Evolutionary conservation across 2,797 vertebrate species (phyloP).

Genomic region (Hoplostethus mediterraneus): DNA sequence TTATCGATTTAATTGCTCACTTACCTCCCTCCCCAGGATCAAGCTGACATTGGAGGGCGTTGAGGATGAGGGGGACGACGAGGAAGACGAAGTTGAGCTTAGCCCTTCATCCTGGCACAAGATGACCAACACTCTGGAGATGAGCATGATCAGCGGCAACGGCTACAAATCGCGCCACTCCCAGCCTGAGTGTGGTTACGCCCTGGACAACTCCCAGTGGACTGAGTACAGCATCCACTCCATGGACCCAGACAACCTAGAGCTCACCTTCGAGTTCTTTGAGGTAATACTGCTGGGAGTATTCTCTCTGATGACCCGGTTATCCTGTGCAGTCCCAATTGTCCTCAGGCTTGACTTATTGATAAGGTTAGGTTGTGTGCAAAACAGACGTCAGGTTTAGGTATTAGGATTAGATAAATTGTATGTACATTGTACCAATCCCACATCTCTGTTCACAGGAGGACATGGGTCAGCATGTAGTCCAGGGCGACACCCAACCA

Average conservation of each 20-base stretch:
- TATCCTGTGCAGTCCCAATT: background rate
- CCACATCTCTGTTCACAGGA: constrained; percentile 81
- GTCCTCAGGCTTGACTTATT: background rate
- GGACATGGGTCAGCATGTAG: constrained; percentile 91
- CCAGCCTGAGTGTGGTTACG: constrained; percentile 96
- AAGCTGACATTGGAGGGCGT: constrained; percentile 93
- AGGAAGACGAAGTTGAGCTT: constrained; percentile 83
- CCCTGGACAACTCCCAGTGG: constrained; percentile 90
- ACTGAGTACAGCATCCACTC: constrained; percentile 96
- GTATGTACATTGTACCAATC: background rate
- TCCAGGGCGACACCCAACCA: constrained; percentile 90
- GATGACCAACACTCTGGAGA: constrained; percentile 91
- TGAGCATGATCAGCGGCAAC: constrained; percentile 89
- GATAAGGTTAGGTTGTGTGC: background rate
- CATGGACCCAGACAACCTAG: constrained; percentile 97
- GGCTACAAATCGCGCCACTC: constrained; percentile 93
- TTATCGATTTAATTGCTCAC: background rate
- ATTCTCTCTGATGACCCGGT: background rate
- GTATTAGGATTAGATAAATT: background rate
- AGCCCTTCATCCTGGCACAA: constrained; percentile 85
- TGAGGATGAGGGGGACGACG: constrained; percentile 88
- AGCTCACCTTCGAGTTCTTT: constrained; percentile 97
- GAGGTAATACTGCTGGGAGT: constrained; percentile 82
- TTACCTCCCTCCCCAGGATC: constrained; percentile 80
- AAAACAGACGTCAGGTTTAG: background rate